Percentiles rank a stretch among this genome's conserved stretches.
Evolutionary conservation across 2,113 vertebrate genomes (phyloP).

Genomic region (Ameiurus melas): DNA sequence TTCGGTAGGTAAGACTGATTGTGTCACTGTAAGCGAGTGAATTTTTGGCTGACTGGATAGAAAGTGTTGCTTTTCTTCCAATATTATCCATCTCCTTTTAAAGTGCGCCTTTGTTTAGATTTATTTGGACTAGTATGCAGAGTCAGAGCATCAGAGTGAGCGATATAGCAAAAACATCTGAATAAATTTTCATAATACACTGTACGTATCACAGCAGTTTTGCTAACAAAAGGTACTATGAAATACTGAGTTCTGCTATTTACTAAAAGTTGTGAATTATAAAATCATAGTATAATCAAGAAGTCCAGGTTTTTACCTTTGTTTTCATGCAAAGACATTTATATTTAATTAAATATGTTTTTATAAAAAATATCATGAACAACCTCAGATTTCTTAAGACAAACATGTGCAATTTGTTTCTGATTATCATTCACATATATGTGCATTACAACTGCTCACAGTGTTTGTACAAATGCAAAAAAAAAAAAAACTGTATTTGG

Average conservation of each 20-base stretch:
- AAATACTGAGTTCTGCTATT: neutral
- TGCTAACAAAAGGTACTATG: neutral
- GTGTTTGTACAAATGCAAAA: no score
- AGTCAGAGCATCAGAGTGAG: neutral
- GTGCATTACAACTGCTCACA: no score
- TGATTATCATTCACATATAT: no score
- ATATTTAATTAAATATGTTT: no score
- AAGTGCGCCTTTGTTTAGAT: constrained; percentile 4
- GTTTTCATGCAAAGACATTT: no score
- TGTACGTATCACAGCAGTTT: neutral
- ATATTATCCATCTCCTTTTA: constrained; percentile 42
- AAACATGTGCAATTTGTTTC: no score
- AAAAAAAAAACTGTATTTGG: no score
- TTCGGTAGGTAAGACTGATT: constrained; percentile 34
- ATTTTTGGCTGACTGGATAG: constrained; percentile 29
- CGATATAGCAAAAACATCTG: no score
- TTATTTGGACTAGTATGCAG: neutral
- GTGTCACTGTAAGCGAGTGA: constrained; percentile 21
- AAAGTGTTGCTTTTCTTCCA: constrained; percentile 23
- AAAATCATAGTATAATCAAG: no score
- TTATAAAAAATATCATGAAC: no score
- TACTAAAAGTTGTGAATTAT: neutral
- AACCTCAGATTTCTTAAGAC: no score
- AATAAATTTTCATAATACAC: neutral
- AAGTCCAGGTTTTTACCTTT: no score